Evolutionary conservation across 2,797 vertebrate species (phyloP).

Genomic region (Siniperca undulata): DNA sequence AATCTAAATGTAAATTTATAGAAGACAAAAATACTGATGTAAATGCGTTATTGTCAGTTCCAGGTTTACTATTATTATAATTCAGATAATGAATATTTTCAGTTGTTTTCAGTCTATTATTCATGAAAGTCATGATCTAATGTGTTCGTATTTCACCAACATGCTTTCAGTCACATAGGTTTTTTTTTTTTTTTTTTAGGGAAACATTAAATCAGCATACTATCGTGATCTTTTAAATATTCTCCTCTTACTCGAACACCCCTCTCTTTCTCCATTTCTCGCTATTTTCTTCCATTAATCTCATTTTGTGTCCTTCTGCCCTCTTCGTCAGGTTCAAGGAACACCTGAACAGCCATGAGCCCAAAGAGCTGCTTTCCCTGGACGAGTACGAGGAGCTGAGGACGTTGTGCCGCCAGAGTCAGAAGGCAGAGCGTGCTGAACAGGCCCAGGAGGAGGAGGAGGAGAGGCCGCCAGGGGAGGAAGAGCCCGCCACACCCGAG

Average conservation of each 20-base stretch:
- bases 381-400: conserved; percentile 87
- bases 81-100: too few relatives aligned
- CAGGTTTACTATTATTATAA: not conserved
- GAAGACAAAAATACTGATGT: not conserved
- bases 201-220: not conserved
- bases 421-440: conserved; percentile 77
- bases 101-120: too few relatives aligned
- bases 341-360: conserved; percentile 81
- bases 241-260: not conserved
- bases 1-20: not conserved
- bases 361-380: conserved; percentile 80
- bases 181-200: not conserved
- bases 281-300: not conserved
- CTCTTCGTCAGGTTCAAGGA: conserved; percentile 84
- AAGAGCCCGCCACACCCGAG: conserved; percentile 79
- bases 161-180: not conserved
- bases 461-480: conserved; percentile 88
- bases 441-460: conserved; percentile 79
- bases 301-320: not conserved
- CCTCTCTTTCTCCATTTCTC: not conserved
- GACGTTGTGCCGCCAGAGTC: conserved; percentile 81
- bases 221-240: not conserved
- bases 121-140: too few relatives aligned
- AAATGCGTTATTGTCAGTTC: not conserved
- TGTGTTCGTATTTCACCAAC: not conserved